Base-by-base conservation (phyloP, 2,113 vertebrate genomes). In the Clarias macrocephalus region DNA sequence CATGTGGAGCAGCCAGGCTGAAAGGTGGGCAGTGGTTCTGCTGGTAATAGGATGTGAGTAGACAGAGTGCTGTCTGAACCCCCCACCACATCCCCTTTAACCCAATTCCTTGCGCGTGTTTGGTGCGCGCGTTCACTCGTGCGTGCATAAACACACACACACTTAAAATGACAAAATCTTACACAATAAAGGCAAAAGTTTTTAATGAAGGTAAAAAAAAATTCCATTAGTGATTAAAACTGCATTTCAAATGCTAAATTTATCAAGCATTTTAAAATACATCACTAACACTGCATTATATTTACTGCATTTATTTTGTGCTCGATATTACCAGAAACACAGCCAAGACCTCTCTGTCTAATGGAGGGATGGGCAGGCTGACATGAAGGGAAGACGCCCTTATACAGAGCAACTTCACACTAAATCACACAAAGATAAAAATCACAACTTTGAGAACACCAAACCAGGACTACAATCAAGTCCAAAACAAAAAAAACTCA, bases 81-180 rank as follows among this genome's bases (percentile, higher is more conserved):
- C 59, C 72, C 42, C 42, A 5, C 42, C 33, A 37, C 33, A 59
- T 72, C 70, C 63, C 87, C 91, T 93, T 92, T 92, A 89, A 93
- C 92, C 88, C 86, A 91, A 91, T 93, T 92, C 89, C 80, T 66
- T 79, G 81, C 30, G 68, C 57, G 86, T 66, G 76, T 54, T 5
- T 72, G 30, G 30, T 33, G 5, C 6, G 5, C 9, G 15, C 33
- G 15, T 70, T 15, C 37, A 16, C 19, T 16, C 37, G 30, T 7
- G 5, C 19, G 30, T 19, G 30, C 8, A 18, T 9, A 28, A 66
- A 60, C 11, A 60, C 33, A 54, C 33, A 59, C 13, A 37, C 63
- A 52, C 77, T 37, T 77, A 28, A 42, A 83, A 19, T 77, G 28
- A 77, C 28, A 16, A 0, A 25, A 77, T 56, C 25, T n/a, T 56